These are phyloP conservation scores for Eidolon helvum DNA, from an alignment of 2,113 vertebrate species.

Conservation along the genomic window DNA sequence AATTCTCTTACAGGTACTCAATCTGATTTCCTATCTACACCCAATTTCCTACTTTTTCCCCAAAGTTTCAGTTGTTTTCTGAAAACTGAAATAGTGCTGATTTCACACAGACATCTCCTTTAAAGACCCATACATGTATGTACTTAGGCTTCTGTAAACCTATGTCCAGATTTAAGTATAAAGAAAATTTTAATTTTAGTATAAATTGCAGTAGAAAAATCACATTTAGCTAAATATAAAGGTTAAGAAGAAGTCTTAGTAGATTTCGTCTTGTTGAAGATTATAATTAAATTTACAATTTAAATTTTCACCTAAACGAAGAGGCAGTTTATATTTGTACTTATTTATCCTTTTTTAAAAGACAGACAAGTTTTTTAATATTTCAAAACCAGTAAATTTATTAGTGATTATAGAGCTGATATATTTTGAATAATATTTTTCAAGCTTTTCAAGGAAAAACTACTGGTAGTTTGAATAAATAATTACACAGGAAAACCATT, in stretches of 20 bases:
- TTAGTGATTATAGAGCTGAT: not conserved
- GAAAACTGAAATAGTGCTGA: conserved; percentile 1
- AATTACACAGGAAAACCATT: not conserved
- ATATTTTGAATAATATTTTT: conserved; percentile 15
- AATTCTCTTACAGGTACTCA: not conserved
- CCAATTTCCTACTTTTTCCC: not conserved
- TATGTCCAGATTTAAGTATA: not conserved
- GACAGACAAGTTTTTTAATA: not conserved
- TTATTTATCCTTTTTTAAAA: not conserved
- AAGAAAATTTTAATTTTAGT: not conserved
- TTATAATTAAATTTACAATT: conserved; percentile 22
- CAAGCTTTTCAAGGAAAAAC: conserved; percentile 23
- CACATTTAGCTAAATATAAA: conserved; percentile 21
- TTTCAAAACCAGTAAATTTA: conserved; percentile 37
- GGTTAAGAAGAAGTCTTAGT: not conserved
- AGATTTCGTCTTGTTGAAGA: not conserved
- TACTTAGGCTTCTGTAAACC: not conserved
- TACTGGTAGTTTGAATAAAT: not conserved
- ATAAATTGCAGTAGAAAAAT: conserved; percentile 3
- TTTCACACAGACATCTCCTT: not conserved
- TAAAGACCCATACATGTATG: not conserved
- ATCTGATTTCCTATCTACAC: not conserved
- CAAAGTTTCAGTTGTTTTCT: not conserved
- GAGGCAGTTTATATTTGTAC: not conserved
- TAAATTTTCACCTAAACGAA: conserved; percentile 28